Evolutionary conservation across 2,888 invertebrate species (phyloP).

Genomic region (Macropis europaea): DNA sequence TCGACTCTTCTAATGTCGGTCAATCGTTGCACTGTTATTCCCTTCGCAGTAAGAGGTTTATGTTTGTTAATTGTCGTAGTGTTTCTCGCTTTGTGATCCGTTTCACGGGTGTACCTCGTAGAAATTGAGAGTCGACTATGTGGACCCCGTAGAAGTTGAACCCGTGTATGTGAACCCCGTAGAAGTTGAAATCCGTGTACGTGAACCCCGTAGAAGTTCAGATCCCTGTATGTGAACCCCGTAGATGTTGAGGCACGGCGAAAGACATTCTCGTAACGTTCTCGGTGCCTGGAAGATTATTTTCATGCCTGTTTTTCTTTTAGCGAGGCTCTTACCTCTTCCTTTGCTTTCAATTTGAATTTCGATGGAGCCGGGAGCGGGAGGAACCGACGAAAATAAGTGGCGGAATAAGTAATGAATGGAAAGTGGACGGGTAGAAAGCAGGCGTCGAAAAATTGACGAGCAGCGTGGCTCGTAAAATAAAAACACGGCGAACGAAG

Average conservation of each 20-base stretch:
- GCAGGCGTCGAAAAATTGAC: conserved; percentile 22
- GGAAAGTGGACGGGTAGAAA: conserved; percentile 22
- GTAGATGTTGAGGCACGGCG: no score
- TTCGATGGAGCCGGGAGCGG: background rate
- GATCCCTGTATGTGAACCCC: no score
- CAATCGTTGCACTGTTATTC: background rate
- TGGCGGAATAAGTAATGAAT: conserved; percentile 32
- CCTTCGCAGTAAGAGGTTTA: background rate
- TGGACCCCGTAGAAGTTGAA: no score
- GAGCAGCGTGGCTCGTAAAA: background rate
- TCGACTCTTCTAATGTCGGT: background rate
- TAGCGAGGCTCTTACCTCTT: background rate
- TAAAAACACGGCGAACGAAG: conserved; percentile 17
- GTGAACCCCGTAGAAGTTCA: no score
- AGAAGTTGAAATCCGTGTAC: no score
- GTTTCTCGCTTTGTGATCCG: background rate
- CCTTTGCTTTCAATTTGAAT: conserved; percentile 19
- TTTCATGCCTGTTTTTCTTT: background rate
- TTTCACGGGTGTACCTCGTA: no score
- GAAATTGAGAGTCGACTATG: no score
- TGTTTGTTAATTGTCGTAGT: background rate
- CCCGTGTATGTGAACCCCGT: no score
- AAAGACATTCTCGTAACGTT: background rate
- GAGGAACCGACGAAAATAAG: conserved; percentile 20
- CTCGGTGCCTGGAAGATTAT: background rate